Conservation (phyloP, 2,888 invertebrate genomes). For the Harpalus rubripes region DNA sequence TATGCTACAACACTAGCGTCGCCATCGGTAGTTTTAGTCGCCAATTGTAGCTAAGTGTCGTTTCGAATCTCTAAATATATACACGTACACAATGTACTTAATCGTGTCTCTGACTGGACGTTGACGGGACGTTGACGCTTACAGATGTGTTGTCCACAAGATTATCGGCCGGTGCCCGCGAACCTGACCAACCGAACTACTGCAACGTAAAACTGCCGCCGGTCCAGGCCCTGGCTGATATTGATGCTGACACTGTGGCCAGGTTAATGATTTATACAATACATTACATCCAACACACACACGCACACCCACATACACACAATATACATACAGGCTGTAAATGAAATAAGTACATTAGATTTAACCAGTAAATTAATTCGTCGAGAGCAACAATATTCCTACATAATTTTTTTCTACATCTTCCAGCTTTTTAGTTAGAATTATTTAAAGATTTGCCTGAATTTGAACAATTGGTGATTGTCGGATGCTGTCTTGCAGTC, state of each 20-base stretch:
- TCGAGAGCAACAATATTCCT: too few relatives aligned
- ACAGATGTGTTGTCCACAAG: slow-evolving; percentile 67
- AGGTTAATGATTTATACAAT: slow-evolving; percentile 73
- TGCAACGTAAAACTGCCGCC: slow-evolving; percentile 87
- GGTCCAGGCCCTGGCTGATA: slow-evolving; percentile 83
- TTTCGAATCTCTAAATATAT: not conserved
- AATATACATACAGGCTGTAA: too few relatives aligned
- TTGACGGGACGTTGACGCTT: slow-evolving; percentile 60
- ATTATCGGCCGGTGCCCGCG: slow-evolving; percentile 63
- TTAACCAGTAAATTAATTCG: too few relatives aligned
- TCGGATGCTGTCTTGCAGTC: too few relatives aligned
- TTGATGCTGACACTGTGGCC: slow-evolving; percentile 84
- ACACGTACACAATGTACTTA: not conserved
- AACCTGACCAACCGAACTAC: slow-evolving; percentile 73
- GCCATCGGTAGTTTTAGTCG: too few relatives aligned
- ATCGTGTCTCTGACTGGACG: slow-evolving; percentile 44
- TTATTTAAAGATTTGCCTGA: too few relatives aligned
- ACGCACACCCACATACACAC: too few relatives aligned
- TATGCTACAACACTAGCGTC: too few relatives aligned
- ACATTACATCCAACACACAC: not conserved
- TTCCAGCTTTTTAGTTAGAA: too few relatives aligned
- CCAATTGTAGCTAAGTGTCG: not conserved
- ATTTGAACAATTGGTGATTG: too few relatives aligned
- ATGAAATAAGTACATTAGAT: too few relatives aligned
- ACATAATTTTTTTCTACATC: too few relatives aligned